Conservation (phyloP, 2,797 vertebrate species). For the Orientallactaga sibirica region DNA sequence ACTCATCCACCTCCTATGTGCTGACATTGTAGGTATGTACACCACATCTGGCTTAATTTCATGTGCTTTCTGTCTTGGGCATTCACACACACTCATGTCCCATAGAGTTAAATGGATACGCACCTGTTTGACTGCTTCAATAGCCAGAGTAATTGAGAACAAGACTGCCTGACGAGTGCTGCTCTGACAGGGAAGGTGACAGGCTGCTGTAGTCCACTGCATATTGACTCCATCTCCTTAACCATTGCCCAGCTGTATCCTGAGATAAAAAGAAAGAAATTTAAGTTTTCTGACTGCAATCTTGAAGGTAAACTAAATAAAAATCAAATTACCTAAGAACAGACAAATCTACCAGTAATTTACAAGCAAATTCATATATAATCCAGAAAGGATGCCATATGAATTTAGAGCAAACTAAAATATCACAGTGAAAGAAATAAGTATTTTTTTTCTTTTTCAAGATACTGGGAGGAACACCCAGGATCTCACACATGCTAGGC, state of each 20-base stretch:
- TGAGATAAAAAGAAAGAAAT: slow-evolving; percentile 79
- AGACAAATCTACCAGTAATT: slow-evolving; percentile 27
- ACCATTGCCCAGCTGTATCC: slow-evolving; percentile 95
- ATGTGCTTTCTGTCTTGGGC: background rate
- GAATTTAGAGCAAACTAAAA: slow-evolving; percentile 53
- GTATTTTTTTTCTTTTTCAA: background rate
- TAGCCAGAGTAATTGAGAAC: slow-evolving; percentile 92
- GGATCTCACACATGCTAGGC: background rate
- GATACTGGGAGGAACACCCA: background rate
- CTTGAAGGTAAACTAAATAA: slow-evolving; percentile 38
- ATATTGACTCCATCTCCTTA: slow-evolving; percentile 91
- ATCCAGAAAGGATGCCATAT: slow-evolving; percentile 18
- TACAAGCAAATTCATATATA: slow-evolving; percentile 10
- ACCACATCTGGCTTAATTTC: background rate
- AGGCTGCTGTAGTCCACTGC: slow-evolving; percentile 88
- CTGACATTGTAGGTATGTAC: background rate
- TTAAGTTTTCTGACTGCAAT: background rate
- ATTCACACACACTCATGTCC: background rate
- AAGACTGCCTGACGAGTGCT: slow-evolving; percentile 90
- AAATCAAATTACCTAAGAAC: slow-evolving; percentile 11
- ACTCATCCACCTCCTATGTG: background rate
- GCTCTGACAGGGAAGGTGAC: slow-evolving; percentile 95
- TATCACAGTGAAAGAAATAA: slow-evolving; percentile 11
- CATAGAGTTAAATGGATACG: background rate
- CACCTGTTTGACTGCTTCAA: slow-evolving; percentile 93